These are phyloP conservation scores for Melanotaenia maccullochi DNA, from an alignment of 2,797 vertebrate species.

Conservation along the genomic window DNA sequence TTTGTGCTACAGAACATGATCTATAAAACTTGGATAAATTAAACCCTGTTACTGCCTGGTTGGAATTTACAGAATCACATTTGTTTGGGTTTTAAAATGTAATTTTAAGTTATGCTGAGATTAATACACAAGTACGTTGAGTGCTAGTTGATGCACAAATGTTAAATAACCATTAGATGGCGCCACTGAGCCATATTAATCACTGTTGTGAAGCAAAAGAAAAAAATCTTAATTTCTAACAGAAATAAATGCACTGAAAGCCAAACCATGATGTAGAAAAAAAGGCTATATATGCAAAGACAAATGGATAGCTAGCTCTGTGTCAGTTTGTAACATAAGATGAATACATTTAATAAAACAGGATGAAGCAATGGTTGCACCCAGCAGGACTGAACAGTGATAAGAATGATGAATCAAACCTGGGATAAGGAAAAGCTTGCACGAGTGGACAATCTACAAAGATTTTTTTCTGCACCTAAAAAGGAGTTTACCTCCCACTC, in stretches of 20 bases:
- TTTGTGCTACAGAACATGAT: too few relatives aligned
- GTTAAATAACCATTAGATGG: constrained; percentile 49
- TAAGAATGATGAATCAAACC: constrained; percentile 54
- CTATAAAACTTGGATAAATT: background rate
- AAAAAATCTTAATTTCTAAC: too few relatives aligned
- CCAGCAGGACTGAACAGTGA: constrained; percentile 26
- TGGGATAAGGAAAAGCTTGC: constrained; percentile 60
- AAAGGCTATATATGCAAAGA: background rate
- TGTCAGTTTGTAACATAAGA: background rate
- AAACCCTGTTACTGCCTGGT: background rate
- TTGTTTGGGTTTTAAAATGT: background rate
- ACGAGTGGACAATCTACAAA: constrained; percentile 17
- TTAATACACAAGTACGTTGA: background rate
- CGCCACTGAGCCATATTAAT: constrained; percentile 24
- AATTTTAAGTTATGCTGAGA: background rate
- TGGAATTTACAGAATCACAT: background rate
- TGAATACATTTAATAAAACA: background rate
- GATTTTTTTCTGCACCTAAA: constrained; percentile 26
- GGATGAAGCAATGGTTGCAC: constrained; percentile 3
- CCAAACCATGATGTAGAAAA: background rate
- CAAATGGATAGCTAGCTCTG: background rate
- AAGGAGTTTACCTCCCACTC: constrained; percentile 8
- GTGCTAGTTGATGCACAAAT: background rate
- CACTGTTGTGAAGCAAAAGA: too few relatives aligned
- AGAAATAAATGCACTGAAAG: background rate